phyloP scores from a whole-genome alignment of 2,797 vertebrate genomes.

The Craterocephalus amniculus region DNA sequence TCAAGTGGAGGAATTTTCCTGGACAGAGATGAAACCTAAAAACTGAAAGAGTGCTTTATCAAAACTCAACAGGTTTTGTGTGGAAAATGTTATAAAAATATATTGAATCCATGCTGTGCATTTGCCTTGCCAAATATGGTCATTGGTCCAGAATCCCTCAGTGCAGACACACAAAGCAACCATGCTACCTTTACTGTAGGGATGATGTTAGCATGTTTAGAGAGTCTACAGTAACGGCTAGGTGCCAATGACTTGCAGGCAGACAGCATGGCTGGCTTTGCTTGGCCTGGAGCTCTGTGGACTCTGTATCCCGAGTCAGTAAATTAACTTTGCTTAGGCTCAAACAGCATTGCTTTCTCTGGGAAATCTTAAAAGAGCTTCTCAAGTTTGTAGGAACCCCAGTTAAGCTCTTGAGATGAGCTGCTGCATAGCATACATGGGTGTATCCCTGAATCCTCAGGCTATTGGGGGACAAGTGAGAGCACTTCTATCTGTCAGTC shows the following conservation, averaged over 20 bases:
- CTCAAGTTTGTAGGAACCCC: constrained; percentile 30
- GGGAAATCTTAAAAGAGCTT: constrained; percentile 29
- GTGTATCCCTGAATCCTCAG: constrained; percentile 55
- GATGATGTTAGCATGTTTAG: constrained; percentile 61
- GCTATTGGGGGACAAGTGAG: constrained; percentile 59
- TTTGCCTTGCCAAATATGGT: constrained; percentile 63
- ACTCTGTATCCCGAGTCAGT: constrained; percentile 17
- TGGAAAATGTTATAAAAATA: constrained; percentile 61
- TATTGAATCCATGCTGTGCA: constrained; percentile 11
- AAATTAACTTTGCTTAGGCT: constrained; percentile 6
- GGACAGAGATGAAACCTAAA: constrained; percentile 56
- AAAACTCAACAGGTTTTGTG: constrained; percentile 47
- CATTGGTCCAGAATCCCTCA: constrained; percentile 42
- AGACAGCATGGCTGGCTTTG: constrained; percentile 56
- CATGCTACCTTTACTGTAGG: constrained; percentile 51
- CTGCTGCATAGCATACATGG: constrained; percentile 54
- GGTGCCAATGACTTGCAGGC: constrained; percentile 68
- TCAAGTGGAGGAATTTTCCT: constrained; percentile 45
- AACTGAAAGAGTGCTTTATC: constrained; percentile 42
- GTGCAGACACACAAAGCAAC: constrained; percentile 46
- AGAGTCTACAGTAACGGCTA: constrained; percentile 64
- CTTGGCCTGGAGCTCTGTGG: constrained; percentile 31
- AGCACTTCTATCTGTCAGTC: constrained; percentile 69
- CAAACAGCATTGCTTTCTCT: constrained; percentile 1
- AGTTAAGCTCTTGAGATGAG: constrained; percentile 56